phyloP scores from a whole-genome alignment of 2,888 invertebrate genomes.

The Dryocosmus kuriphilus region DNA sequence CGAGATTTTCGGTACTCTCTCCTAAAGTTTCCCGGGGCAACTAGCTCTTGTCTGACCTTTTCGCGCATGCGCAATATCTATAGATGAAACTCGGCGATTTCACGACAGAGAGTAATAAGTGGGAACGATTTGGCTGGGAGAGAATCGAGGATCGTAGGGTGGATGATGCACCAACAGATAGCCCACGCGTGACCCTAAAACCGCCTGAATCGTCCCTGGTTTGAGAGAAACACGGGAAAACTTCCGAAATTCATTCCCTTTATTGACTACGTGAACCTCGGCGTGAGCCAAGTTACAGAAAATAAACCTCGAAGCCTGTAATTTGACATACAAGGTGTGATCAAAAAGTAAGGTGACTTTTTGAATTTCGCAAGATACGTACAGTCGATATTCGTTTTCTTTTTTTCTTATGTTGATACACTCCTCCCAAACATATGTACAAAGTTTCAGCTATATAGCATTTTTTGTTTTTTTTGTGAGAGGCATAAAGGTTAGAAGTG shows the following conservation, averaged over 20 bases:
- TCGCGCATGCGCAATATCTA: not conserved
- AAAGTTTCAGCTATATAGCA: no score
- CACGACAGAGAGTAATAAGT: slow-evolving; percentile 60
- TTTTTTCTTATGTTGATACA: no score
- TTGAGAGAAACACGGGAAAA: not conserved
- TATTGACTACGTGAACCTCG: not conserved
- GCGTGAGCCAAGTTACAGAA: not conserved
- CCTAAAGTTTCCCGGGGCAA: slow-evolving; percentile 48
- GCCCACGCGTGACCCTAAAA: not conserved
- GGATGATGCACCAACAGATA: slow-evolving; percentile 42
- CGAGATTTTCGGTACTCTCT: slow-evolving; percentile 48
- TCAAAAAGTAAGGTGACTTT: no score
- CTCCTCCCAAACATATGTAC: no score
- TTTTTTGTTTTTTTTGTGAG: no score
- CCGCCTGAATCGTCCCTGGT: not conserved
- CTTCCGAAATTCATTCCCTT: not conserved
- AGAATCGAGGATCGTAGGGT: slow-evolving; percentile 51
- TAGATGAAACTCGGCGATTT: slow-evolving; percentile 45
- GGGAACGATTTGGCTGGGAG: slow-evolving; percentile 57
- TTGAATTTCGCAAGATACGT: no score
- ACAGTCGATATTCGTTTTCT: no score
- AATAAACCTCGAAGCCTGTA: not conserved
- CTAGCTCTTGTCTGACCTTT: slow-evolving; percentile 19
- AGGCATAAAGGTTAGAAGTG: no score
- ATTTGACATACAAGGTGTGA: no score